These are phyloP conservation scores for Eulemur rufifrons DNA, from an alignment of 2,113 vertebrate genomes.

Conservation along the genomic window DNA sequence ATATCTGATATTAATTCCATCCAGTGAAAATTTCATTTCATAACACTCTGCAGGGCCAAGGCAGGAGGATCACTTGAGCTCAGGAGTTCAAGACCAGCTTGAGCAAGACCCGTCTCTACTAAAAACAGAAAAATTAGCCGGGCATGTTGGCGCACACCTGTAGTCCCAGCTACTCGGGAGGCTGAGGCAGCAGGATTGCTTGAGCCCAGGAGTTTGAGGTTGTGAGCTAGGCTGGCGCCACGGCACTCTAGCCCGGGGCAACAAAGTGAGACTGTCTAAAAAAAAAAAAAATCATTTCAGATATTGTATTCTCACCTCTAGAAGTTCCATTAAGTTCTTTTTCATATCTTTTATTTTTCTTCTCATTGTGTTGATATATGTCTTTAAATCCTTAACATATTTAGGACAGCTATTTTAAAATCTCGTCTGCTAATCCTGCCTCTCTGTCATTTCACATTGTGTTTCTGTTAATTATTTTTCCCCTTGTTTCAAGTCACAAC, in stretches of 20 bases:
- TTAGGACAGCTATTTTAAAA: slow-evolving; percentile 15
- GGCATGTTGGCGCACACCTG: too few relatives aligned
- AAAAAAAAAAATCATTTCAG: background rate
- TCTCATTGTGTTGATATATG: background rate
- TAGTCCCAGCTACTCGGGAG: too few relatives aligned
- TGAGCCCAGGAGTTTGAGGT: too few relatives aligned
- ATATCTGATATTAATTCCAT: background rate
- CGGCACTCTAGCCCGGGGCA: too few relatives aligned
- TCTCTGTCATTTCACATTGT: background rate
- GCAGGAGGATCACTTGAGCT: too few relatives aligned
- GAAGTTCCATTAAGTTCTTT: slow-evolving; percentile 22
- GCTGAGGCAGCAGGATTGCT: too few relatives aligned
- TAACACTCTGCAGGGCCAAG: too few relatives aligned
- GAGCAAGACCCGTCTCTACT: too few relatives aligned
- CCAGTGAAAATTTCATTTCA: background rate
- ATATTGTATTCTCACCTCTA: slow-evolving; percentile 3
- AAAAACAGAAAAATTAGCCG: too few relatives aligned
- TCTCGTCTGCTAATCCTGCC: background rate
- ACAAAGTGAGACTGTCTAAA: too few relatives aligned
- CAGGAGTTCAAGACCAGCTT: too few relatives aligned
- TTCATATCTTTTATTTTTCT: slow-evolving; percentile 2
- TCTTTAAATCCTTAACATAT: background rate
- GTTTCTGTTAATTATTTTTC: background rate
- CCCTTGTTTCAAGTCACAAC: background rate
- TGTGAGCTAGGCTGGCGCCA: too few relatives aligned